Percentiles rank a stretch among this genome's conserved stretches.
These are phyloP conservation scores for Ichneumon xanthorius DNA, from an alignment of 2,888 invertebrate genomes.

Conservation along the genomic window DNA sequence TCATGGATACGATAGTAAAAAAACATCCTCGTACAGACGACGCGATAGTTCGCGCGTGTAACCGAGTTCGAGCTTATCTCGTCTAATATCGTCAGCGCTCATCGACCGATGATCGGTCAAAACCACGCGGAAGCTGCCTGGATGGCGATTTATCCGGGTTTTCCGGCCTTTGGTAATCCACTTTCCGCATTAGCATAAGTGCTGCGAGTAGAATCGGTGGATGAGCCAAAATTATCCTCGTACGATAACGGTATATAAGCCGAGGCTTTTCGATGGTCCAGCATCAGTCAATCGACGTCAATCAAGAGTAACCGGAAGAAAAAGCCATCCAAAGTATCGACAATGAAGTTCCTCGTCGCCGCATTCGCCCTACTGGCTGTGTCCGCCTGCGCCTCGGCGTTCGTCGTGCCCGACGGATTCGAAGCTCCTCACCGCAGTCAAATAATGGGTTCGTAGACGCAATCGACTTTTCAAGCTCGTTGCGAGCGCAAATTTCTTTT, in stretches of 20 bases:
- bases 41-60: neutral
- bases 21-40: neutral
- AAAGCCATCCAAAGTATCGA: neutral
- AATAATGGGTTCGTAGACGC: slow-evolving; percentile 43
- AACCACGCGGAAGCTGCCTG: neutral
- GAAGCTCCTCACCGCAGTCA: neutral
- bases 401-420: slow-evolving; percentile 1
- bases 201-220: neutral
- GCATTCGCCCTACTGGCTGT: slow-evolving; percentile 35
- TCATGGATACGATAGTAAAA: neutral
- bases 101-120: slow-evolving; percentile 8
- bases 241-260: slow-evolving; percentile 41
- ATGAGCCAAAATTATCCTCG: slow-evolving; percentile 22
- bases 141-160: neutral
- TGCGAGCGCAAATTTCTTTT: neutral
- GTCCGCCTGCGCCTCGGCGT: slow-evolving; percentile 19
- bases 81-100: neutral
- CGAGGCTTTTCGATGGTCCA: neutral
- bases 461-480: neutral
- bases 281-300: slow-evolving; percentile 34
- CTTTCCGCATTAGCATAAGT: slow-evolving; percentile 7
- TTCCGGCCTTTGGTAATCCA: neutral
- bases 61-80: slow-evolving; percentile 1
- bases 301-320: slow-evolving; percentile 6
- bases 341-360: slow-evolving; percentile 51